Base-by-base conservation (phyloP, 1,140 invertebrate species). In the Acromyrmex charruanus region DNA sequence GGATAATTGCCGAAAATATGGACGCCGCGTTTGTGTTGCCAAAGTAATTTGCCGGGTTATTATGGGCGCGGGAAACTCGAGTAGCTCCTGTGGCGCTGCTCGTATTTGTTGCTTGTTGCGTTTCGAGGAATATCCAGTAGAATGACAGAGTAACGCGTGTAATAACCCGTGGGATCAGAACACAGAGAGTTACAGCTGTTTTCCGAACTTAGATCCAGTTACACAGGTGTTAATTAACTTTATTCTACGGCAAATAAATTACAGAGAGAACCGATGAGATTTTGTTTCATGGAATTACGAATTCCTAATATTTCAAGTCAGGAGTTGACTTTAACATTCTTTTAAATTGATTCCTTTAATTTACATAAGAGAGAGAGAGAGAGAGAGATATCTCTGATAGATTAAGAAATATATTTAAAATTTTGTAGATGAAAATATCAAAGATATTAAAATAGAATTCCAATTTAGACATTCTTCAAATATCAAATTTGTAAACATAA, bases 1-100 rank as follows among this genome's bases (percentile, higher is more conserved):
- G 80, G 80, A 75, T 84, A 84, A 84, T 84, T 84, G 69, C 69
- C 69, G 69, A 84, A 84, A 84, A 84, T 84, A 84, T 31, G 80
- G 69, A 49, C 44, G 69, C 69, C 39, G 25, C 69, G n/a, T 21
- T 84, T 75, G 58, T 61, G 69, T 84, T 84, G 44, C 80, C 69
- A 31, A 61, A 61, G 80, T 39, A 61, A 84, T 84, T 84, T 84
- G 55, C 55, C 44, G 25, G 28, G 80, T 84, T 84, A 84, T 84
- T 84, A 84, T 55, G 69, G 69, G 69, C 80, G 25, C 55, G 69
- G 28, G 55, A 75, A 84, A 84, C 69, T 75, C 55, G 80, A 84
- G 80, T 49, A 61, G 69, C 28, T 35, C 68, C 21, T 14, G 12
- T 72, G 51, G 21, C 53, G 66, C 21, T 49, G 61, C 25, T 69